Conservation (phyloP, 2,113 vertebrate species). For the Bubalus kerabau region DNA sequence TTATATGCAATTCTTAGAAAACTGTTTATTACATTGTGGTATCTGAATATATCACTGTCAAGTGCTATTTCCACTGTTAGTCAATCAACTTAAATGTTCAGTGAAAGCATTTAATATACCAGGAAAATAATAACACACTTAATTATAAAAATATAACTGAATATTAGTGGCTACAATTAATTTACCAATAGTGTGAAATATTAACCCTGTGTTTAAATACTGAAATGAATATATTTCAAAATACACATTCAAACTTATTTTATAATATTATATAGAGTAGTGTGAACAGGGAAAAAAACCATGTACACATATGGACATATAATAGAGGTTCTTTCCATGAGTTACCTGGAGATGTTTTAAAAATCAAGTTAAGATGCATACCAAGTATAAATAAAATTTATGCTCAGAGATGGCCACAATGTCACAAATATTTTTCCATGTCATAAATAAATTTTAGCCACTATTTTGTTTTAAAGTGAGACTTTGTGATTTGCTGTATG, state of each 20-base stretch:
- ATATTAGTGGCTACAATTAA: background rate
- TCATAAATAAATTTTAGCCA: background rate
- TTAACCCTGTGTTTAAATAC: background rate
- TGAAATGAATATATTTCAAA: background rate
- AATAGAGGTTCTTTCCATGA: background rate
- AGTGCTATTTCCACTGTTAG: background rate
- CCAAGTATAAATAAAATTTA: background rate
- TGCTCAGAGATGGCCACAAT: background rate
- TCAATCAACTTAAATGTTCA: background rate
- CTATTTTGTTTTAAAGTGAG: background rate
- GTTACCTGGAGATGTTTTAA: background rate
- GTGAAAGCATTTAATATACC: background rate
- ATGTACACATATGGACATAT: background rate
- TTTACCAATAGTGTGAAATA: background rate
- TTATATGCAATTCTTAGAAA: background rate
- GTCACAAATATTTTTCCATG: background rate
- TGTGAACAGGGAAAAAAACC: background rate
- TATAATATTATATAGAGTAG: background rate
- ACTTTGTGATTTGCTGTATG: background rate
- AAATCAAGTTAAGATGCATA: constrained; percentile 2
- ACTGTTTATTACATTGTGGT: background rate
- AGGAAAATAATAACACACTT: background rate
- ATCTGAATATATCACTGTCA: background rate
- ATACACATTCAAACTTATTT: background rate
- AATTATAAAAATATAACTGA: background rate